Base-by-base conservation (phyloP, 2,797 vertebrate genomes). In the Sphaeramia orbicularis region DNA sequence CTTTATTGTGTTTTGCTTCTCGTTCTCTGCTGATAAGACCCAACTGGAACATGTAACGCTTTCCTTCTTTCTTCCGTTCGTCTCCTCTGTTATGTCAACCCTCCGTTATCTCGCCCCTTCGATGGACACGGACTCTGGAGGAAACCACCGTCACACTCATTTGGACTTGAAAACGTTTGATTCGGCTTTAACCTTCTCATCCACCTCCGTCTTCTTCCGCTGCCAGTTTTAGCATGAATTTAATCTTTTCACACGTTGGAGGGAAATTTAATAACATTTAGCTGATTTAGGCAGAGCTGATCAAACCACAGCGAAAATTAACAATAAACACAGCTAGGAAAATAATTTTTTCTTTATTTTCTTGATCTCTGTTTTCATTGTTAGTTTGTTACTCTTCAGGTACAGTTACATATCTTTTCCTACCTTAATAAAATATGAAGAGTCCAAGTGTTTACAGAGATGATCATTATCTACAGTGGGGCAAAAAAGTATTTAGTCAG, bases 111-210 rank as follows among this genome's bases (percentile, higher is more conserved):
- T 67, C 13, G 10, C 44, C 24, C 76, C 63, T 74, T 78, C 65
- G 35, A 74, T 40, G 52, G 27, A 38, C 62, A 55, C 73, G 13
- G 62, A 21, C 65, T 80, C 80, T 52, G 61, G 37, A 69, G 61
- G 52, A 76, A 78, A 59, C 32, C 47, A 15, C 65, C 10, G 27
- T 0, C 53, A 24, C 19, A 19, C 48, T 42, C 54, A 40, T 59
- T 41, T 32, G 69, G 61, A 61, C 83, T 88, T 85, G 85, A 84
- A 80, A 85, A 71, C 43, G 49, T 81, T 68, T 77, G 81, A 86
- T 84, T 86, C 68, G n/a, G 69, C 76, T 85, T 78, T 87, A 83
- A 91, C 88, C 84, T 86, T 53, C 65, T 41, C 47, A 27, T 78
- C 73, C 84, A 81, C 83, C 83, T 84, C 73, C 78, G 19, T 80